Evolutionary conservation across 2,113 vertebrate species (phyloP).

Genomic region (Mormyrus iriodes): DNA sequence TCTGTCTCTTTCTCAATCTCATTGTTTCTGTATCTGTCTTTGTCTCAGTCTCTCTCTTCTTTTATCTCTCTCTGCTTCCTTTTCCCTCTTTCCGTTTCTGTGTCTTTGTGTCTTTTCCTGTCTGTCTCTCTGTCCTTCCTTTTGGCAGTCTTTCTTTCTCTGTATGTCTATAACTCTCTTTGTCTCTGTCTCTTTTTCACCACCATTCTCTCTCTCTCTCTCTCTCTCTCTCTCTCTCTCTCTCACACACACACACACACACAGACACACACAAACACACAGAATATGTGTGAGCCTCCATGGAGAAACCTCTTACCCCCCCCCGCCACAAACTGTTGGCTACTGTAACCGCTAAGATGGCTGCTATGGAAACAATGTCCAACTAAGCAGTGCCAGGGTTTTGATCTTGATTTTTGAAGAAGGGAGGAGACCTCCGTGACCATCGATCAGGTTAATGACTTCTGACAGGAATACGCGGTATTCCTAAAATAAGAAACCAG

Average conservation of each 20-base stretch:
- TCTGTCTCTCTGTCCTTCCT: too few relatives aligned
- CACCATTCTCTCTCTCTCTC: neutral
- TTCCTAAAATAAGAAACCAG: conserved; percentile 34
- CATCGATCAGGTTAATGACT: conserved; percentile 59
- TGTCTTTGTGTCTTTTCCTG: too few relatives aligned
- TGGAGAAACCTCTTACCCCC: neutral
- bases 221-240: neutral
- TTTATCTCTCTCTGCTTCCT: neutral
- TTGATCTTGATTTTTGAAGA: conserved; percentile 55
- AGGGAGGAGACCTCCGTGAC: conserved; percentile 41
- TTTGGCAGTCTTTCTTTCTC: neutral
- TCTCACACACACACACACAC: neutral
- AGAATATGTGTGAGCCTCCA: neutral
- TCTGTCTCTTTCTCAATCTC: neutral
- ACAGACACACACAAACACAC: neutral
- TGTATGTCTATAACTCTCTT: neutral
- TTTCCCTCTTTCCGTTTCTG: too few relatives aligned
- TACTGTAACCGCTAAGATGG: conserved; percentile 31
- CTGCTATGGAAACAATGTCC: conserved; percentile 55
- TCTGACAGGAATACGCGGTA: conserved; percentile 47
- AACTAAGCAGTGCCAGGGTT: conserved; percentile 45
- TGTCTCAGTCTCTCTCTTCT: neutral
- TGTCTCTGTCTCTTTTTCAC: neutral
- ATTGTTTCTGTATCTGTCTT: neutral
- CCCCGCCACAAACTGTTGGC: neutral